A percentile compares a stretch with the other conserved stretches of the same genome.
Evolutionary conservation across 2,113 vertebrate species (phyloP).

Genomic region (Opisthocomus hoazin): DNA sequence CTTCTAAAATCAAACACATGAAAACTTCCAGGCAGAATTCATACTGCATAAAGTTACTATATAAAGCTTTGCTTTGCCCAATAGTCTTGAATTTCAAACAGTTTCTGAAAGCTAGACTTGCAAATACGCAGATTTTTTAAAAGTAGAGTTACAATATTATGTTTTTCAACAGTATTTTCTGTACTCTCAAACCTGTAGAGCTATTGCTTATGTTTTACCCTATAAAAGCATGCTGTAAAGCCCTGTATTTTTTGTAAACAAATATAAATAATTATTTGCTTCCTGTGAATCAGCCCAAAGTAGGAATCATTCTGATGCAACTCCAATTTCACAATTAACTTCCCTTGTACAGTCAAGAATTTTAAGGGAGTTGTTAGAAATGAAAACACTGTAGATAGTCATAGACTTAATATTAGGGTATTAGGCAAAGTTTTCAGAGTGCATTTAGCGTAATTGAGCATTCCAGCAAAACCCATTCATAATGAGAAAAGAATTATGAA

Average conservation of each 20-base stretch:
- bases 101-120: neutral
- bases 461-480: neutral
- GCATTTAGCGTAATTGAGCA: neutral
- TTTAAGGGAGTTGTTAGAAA: neutral
- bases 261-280: neutral
- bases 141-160: neutral
- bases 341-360: neutral
- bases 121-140: neutral
- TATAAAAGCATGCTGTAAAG: neutral
- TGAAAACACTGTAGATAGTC: neutral
- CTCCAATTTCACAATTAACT: neutral
- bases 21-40: neutral
- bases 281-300: neutral
- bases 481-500: neutral
- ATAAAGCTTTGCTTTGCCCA: neutral
- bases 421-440: neutral
- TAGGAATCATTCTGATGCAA: neutral
- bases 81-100: neutral
- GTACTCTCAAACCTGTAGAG: neutral
- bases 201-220: neutral
- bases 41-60: neutral
- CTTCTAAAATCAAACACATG: neutral
- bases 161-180: neutral
- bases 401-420: neutral
- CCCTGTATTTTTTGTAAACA: neutral